Conservation (phyloP, 1,140 invertebrate genomes). For the Halotydeus destructor region DNA sequence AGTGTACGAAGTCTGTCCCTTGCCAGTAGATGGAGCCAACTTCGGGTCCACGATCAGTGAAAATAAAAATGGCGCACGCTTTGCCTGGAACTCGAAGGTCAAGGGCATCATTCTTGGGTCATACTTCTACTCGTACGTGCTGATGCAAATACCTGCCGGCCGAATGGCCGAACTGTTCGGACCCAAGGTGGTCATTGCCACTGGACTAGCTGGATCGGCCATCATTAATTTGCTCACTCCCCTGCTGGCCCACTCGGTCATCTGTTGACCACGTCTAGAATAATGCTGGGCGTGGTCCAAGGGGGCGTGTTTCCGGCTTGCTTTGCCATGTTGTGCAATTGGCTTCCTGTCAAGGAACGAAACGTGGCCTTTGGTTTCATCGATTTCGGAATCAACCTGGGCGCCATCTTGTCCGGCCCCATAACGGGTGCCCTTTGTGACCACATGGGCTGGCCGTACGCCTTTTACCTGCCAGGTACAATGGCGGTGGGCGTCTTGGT, state of each 20-base stretch:
- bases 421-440: conserved; percentile 3
- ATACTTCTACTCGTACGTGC: conserved; percentile 7
- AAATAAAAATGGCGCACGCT: no score
- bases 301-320: conserved; percentile 7
- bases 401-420: conserved; percentile 4
- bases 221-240: conserved; percentile 40
- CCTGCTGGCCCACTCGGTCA: neutral
- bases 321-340: conserved; percentile 10
- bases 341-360: conserved; percentile 3
- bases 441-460: conserved; percentile 5
- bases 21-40: no score
- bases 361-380: neutral
- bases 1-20: no score
- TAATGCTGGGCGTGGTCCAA: conserved; percentile 7
- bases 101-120: conserved; percentile 6
- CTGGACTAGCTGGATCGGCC: conserved; percentile 53
- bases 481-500: no score
- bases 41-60: no score
- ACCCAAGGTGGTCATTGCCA: conserved; percentile 32
- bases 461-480: conserved; percentile 10
- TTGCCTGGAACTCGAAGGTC: conserved; percentile 5
- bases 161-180: conserved; percentile 8
- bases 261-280: conserved; percentile 2
- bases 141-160: conserved; percentile 10
- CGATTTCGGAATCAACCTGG: conserved; percentile 4